Evolutionary conservation across 2,888 invertebrate genomes (phyloP), one percentile per base, ranked within the genome.

Genomic region (Drosophila lacicola): DNA sequence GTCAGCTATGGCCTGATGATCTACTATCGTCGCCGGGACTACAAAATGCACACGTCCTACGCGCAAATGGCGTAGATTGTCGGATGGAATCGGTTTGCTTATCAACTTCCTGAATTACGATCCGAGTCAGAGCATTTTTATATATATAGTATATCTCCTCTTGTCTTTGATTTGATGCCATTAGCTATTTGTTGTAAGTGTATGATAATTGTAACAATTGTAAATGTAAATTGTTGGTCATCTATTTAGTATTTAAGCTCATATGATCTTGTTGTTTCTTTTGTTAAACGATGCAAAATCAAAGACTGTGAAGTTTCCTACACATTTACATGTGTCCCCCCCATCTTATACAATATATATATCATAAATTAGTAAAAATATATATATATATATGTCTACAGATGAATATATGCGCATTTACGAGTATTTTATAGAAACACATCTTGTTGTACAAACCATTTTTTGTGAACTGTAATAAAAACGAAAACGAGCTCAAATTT

Each of bases 11-110:
- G 87, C 37, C 75, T 88, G 14, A 89, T 91, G 77, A 79, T 91
- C 36, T 91, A 89, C 66, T 90, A 89, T 72, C 86, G 92, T 25
- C 89, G 92, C 33, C 90, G 90, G 44, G 86, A 83, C 53, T 92
- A 92, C 64, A 82, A 73, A 47, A 80, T 89, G 54, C 90, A 90
- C 66, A 81, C 84, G 17, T 88, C 91, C 4, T 92, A 91, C 63
- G 74, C 82, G 42, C 90, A 90, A 80, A 87, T 91, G 90, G 90
- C 91, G 44, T 91, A 91, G 75, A 66, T 8, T 33, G 34, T 0
- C 13, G 9, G 14, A 36, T 10, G 8, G 8, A 14, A 14, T 25
- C 13, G 14, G 17, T 29, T 9, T 13, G 25, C 25, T 34, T 36
- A 13, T 61, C 58, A 25, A 34, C 49, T 39, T 13, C 46, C 14